Conservation (phyloP, 2,888 invertebrate species). For the Herminia tarsipennalis region DNA sequence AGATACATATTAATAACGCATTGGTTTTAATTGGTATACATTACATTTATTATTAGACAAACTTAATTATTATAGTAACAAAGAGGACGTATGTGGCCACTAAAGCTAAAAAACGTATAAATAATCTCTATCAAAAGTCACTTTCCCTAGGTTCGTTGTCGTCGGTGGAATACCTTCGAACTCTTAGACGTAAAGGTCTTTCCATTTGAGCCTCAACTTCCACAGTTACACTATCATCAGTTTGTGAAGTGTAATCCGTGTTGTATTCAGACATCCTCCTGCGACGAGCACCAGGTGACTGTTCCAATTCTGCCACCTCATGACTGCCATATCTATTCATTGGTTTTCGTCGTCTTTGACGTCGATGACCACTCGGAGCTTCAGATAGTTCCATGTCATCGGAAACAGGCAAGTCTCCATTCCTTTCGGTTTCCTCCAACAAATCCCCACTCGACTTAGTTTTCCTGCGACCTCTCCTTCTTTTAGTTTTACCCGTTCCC, state of each 20-base stretch:
- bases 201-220: constrained; percentile 69
- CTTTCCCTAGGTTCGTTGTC: constrained; percentile 79
- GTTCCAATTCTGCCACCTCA: constrained; percentile 76
- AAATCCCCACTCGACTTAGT: constrained; percentile 82
- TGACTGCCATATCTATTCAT: constrained; percentile 73
- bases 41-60: constrained; percentile 14
- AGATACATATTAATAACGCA: no score
- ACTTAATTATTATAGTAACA: constrained; percentile 13
- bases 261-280: constrained; percentile 73
- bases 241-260: constrained; percentile 36
- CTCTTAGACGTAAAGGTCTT: constrained; percentile 63
- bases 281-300: constrained; percentile 76
- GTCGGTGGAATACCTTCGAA: constrained; percentile 68
- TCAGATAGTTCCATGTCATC: constrained; percentile 68
- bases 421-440: constrained; percentile 76
- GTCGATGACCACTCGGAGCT: constrained; percentile 53
- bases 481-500: constrained; percentile 71
- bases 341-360: constrained; percentile 56
- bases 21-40: no score
- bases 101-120: constrained; percentile 4
- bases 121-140: constrained; percentile 61
- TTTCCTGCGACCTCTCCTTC: constrained; percentile 76
- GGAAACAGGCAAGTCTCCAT: constrained; percentile 65
- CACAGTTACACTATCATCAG: constrained; percentile 56
- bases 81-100: constrained; percentile 1